phyloP scores from a whole-genome alignment of 2,113 vertebrate genomes.

The Orthonyx spaldingii region DNA sequence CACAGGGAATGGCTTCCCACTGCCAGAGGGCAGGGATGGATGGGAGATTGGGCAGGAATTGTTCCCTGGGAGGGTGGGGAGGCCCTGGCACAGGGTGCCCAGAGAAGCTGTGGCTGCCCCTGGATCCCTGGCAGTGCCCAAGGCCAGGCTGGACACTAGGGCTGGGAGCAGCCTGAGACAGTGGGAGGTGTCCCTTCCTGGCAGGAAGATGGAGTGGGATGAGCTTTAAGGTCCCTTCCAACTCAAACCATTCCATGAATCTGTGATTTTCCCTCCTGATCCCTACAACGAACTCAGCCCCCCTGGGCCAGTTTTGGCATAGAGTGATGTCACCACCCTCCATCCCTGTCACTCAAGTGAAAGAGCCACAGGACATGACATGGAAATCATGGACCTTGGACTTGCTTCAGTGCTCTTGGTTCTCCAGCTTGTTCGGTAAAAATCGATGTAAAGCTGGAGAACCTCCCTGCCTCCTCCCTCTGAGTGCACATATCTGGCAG shows the following conservation, averaged over 20 bases:
- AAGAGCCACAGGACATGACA: accelerated
- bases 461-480: not conserved
- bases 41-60: not conserved
- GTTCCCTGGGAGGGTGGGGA: not conserved
- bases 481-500: not conserved
- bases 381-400: not conserved
- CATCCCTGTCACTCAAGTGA: not conserved
- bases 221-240: accelerated
- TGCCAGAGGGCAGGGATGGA: not conserved
- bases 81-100: not conserved
- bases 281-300: accelerated
- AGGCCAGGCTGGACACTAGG: not conserved
- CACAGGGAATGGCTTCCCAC: not conserved
- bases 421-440: not conserved
- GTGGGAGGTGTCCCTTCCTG: not conserved
- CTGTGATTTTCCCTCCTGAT: not conserved
- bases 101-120: not conserved
- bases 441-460: not conserved
- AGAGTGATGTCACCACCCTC: not conserved
- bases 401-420: not conserved
- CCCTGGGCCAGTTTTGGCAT: not conserved
- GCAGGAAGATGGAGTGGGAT: too few species aligned
- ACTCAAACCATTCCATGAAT: not conserved
- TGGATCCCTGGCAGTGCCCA: not conserved
- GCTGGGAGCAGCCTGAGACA: not conserved